Percentiles rank a stretch among this genome's conserved stretches.
Conservation (phyloP, 1,140 invertebrate species). For the Dolichoris vasculosae region DNA sequence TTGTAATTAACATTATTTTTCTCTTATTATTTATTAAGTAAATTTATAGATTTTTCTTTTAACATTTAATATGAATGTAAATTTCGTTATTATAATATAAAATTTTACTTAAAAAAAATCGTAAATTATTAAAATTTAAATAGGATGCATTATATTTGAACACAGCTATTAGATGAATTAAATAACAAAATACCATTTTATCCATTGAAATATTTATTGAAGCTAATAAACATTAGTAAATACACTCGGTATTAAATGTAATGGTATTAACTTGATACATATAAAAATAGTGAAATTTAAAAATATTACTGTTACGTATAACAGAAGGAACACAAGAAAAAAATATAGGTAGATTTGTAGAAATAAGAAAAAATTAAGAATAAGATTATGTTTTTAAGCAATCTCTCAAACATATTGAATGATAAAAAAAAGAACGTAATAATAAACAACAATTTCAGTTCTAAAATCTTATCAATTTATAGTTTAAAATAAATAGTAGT, state of each 20-base stretch:
- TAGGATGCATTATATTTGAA: slow-evolving; percentile 25
- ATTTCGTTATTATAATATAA: too few species aligned
- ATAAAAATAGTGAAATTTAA: slow-evolving; percentile 5
- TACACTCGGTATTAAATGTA: not conserved
- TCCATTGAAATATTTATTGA: slow-evolving; percentile 39
- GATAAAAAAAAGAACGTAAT: too few species aligned
- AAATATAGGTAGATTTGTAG: slow-evolving; percentile 13
- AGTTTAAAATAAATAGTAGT: too few species aligned
- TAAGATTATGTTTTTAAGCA: too few species aligned
- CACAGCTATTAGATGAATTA: not conserved
- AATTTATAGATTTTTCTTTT: too few species aligned
- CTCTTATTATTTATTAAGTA: too few species aligned
- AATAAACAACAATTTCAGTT: too few species aligned
- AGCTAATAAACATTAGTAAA: not conserved
- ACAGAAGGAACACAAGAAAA: slow-evolving; percentile 26
- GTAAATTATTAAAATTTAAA: not conserved
- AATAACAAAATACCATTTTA: not conserved
- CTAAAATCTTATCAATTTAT: too few species aligned
- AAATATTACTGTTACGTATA: not conserved
- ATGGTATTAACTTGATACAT: not conserved
- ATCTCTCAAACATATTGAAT: too few species aligned
- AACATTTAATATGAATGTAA: too few species aligned
- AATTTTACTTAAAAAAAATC: not conserved
- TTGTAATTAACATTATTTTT: too few species aligned
- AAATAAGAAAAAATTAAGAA: not conserved